These are phyloP conservation scores for Caenorhabditis macrosperma DNA, from an alignment of 2,888 invertebrate genomes.

Conservation along the genomic window DNA sequence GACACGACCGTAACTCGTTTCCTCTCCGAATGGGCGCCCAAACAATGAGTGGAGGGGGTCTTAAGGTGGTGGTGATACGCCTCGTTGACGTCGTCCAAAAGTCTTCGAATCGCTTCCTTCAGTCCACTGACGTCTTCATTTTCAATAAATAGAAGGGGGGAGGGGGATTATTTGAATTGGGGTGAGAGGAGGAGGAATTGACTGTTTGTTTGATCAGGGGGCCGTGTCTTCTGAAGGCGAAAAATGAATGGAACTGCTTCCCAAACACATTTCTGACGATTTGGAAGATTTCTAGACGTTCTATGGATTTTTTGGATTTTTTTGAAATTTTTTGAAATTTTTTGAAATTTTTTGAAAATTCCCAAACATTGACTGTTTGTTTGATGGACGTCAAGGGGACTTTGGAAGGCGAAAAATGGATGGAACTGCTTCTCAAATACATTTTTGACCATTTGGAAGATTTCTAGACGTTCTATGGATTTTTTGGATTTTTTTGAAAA, in stretches of 20 bases:
- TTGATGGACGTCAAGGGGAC: too few species aligned
- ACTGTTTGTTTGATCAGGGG: conserved; percentile 20
- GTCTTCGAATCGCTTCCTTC: background rate
- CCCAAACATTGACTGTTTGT: too few species aligned
- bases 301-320: too few species aligned
- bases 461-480: too few species aligned
- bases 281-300: too few species aligned
- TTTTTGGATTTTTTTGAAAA: too few species aligned
- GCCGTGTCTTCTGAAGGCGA: background rate
- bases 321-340: too few species aligned
- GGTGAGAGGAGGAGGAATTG: background rate
- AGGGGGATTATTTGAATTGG: conserved; percentile 34
- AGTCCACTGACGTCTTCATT: conserved; percentile 30
- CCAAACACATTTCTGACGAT: background rate
- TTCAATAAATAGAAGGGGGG: conserved; percentile 9
- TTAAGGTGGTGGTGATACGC: conserved; percentile 45
- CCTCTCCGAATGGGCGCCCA: conserved; percentile 2
- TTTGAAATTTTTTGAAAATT: too few species aligned
- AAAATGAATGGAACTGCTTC: background rate
- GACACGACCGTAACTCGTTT: conserved; percentile 29
- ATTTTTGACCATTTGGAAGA: too few species aligned
- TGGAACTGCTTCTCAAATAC: too few species aligned
- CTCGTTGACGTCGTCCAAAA: conserved; percentile 53
- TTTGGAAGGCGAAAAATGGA: too few species aligned
- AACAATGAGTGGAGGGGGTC: conserved; percentile 39